A percentile compares a stretch with the other conserved stretches of the same genome.
Evolutionary conservation across 2,797 vertebrate genomes (phyloP).

Genomic region (Labeo calbasu): DNA sequence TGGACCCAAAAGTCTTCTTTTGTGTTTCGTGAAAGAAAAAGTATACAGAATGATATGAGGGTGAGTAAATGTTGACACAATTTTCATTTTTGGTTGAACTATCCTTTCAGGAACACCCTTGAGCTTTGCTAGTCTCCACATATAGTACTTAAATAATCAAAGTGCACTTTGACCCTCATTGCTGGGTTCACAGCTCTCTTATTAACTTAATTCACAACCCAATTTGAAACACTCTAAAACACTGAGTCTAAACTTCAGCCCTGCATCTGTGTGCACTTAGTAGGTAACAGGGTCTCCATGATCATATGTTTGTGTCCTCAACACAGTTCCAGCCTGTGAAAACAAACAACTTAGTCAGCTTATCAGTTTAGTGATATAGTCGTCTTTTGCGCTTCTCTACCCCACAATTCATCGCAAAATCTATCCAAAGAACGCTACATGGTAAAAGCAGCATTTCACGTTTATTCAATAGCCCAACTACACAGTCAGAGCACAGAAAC

Average conservation of each 20-base stretch:
- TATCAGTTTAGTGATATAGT: not conserved
- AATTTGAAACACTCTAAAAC: not conserved
- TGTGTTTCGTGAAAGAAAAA: not conserved
- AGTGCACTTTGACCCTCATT: conserved; percentile 47
- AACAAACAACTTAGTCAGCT: not conserved
- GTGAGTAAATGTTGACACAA: not conserved
- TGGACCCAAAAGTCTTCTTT: not conserved
- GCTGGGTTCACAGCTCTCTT: not conserved
- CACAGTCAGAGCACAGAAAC: conserved; percentile 4
- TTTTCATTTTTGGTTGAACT: not conserved
- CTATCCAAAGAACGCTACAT: conserved; percentile 17
- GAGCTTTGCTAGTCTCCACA: conserved; percentile 25
- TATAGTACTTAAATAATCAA: conserved; percentile 38
- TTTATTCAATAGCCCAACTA: not conserved
- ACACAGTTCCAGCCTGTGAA: not conserved
- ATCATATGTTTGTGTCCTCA: conserved; percentile 1
- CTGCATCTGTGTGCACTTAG: not conserved
- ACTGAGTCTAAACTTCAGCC: conserved; percentile 19
- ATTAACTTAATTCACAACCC: not conserved
- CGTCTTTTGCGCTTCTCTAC: not conserved
- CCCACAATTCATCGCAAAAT: conserved; percentile 2
- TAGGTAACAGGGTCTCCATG: not conserved
- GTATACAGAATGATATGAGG: not conserved
- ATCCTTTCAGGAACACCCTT: not conserved
- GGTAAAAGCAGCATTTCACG: not conserved